phyloP scores from a whole-genome alignment of 2,797 vertebrate species.

The Cossypha polioptera region DNA sequence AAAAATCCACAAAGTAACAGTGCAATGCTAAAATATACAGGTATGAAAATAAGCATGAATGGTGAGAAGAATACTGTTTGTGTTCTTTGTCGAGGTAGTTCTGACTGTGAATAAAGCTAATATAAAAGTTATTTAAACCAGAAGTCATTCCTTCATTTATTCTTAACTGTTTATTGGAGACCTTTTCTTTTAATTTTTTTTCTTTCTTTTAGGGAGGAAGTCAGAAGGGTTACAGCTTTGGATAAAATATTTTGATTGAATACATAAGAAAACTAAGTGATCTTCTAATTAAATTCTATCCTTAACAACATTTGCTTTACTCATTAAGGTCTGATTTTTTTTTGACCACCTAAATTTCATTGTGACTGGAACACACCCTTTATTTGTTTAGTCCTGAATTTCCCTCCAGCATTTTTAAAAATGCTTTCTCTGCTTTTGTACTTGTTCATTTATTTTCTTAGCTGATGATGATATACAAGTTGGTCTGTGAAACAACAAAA shows the following conservation, averaged over 20 bases:
- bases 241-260: neutral
- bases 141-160: neutral
- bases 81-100: neutral
- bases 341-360: neutral
- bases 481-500: neutral
- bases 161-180: neutral
- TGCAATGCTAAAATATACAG: neutral
- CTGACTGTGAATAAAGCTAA: neutral
- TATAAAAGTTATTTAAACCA: neutral
- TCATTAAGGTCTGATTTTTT: neutral
- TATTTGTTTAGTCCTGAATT: neutral
- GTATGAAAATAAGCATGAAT: neutral
- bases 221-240: neutral
- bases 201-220: neutral
- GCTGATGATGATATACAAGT: neutral
- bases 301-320: neutral
- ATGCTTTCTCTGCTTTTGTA: neutral
- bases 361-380: neutral
- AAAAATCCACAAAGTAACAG: neutral
- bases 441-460: neutral
- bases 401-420: neutral
- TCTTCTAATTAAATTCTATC: neutral
- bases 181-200: neutral
- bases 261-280: neutral
- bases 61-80: neutral